Base-by-base conservation (phyloP, 2,113 vertebrate species). In the Condylura cristata region DNA sequence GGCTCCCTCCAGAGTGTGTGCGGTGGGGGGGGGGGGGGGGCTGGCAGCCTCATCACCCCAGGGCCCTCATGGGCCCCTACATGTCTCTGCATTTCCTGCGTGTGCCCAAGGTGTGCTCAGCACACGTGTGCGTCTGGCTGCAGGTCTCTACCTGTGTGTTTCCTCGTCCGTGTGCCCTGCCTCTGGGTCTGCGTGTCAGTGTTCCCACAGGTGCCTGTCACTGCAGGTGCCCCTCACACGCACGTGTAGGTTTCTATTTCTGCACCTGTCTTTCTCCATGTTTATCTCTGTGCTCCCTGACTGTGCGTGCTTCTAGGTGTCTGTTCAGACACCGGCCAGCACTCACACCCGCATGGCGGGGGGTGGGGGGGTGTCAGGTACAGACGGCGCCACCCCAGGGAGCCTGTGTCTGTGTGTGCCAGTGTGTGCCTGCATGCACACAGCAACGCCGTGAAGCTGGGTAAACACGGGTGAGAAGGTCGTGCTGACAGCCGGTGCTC, bases 401-500 rank as follows among this genome's bases (percentile, higher is more conserved):
- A 83, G 90, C 79, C 48, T 41, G 32, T 28, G 39, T 75, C 8
- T 41, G 41, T 68, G 75, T 48, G 71, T 70, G 92, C 46, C 81
- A n/a, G 34, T 63, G 75, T 48, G 66, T 65, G 92, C 46, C 84
- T 89, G 78, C 32, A 0, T 81, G 16, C 17, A 46, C 92, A 41
- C 12, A 28, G 78, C 96, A 78, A 86, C 7, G 4, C 95, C 46
- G 6, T 0, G 74, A 90, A 88, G 86, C 95, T 72, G 86, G 68
- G 65, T 95, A 91, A 95, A 89, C 92, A 68, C 0, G 87, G 94
- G 91, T 96, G 94, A 96, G 85, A 84, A 95, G 95, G 94, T 96
- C 89, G 1, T n/a, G 32, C 81, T 68, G 93, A 93, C 96, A 97
- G 96, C 89, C 80, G 89, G 86, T 53, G 60, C 84, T 28, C 53